Base-by-base conservation (phyloP, 2,888 invertebrate species). In the Salpingus planirostris region DNA sequence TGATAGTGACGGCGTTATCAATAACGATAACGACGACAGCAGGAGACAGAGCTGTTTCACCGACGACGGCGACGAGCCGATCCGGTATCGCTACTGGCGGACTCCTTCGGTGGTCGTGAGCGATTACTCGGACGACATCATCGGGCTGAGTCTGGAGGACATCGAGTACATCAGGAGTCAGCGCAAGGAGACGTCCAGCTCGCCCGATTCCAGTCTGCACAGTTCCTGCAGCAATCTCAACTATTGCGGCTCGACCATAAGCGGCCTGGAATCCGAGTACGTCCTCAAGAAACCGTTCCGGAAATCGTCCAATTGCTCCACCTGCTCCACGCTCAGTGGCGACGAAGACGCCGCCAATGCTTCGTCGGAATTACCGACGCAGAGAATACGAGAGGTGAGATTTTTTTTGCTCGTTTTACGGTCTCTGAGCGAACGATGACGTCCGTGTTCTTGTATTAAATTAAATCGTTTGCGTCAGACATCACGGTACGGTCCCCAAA, bases 81-180 rank as follows among this genome's bases (percentile, higher is more conserved):
- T 69, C 65, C 48, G 53, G 68, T 52, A 68, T 32, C 64, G 76
- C 3, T 83, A 78, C 50, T 82, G 84, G 62, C 67, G 87, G 36
- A 86, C 87, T 0, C 89, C 89, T 0, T 87, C 87, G 32, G 87
- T 89, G 25, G 86, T 89, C 2, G 85, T 89, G 23, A 87, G 86
- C 54, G 89, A 89, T 59, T 87, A 87, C 54, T 86, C 86, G 0
- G 87, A 87, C 52, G 86, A 78, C 51, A 65, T 73, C 3, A 65
- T 70, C 48, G 71, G 72, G 28, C 62, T 74, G 11, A 73, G 71
- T 13, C 60, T 74, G 24, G 75, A 75, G 47, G 74, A 75, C 45
- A 70, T 75, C 40, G 74, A 74, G 48, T 72, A 70, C 50, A 71
- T 73, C 47, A 64, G 71, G 2, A 64, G 63, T 43, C 69, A 68